Percentiles rank a stretch among this genome's conserved stretches.
Evolutionary conservation across 1,140 invertebrate species (phyloP).

Genomic region (Drosophila watanabei): DNA sequence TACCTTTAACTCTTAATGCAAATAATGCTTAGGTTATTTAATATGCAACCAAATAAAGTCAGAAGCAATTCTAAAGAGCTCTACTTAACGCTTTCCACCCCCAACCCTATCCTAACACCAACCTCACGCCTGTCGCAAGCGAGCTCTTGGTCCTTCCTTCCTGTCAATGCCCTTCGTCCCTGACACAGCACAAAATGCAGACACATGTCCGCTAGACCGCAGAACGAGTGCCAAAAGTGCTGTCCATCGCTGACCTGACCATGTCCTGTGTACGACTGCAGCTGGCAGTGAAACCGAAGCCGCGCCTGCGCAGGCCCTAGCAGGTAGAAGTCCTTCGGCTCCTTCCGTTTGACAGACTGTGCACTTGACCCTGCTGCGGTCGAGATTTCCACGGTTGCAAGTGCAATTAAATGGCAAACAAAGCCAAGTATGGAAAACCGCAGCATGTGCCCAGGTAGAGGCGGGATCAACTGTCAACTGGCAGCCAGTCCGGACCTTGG

Average conservation of each 20-base stretch:
- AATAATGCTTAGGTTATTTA: neutral
- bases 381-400: conserved; percentile 69
- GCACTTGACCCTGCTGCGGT: conserved; percentile 67
- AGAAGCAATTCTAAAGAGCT: neutral
- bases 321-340: conserved; percentile 40
- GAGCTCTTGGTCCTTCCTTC: neutral
- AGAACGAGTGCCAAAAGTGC: conserved; percentile 71
- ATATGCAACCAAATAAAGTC: neutral
- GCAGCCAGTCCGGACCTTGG: conserved; percentile 23
- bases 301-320: conserved; percentile 30
- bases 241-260: conserved; percentile 30
- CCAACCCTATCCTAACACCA: conserved; percentile 1
- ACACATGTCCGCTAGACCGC: conserved; percentile 65
- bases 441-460: conserved; percentile 72
- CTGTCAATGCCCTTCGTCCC: neutral
- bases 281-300: conserved; percentile 52
- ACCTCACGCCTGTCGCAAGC: conserved; percentile 43
- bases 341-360: conserved; percentile 26
- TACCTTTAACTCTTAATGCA: neutral
- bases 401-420: conserved; percentile 66
- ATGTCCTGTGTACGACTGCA: conserved; percentile 43
- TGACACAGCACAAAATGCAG: conserved; percentile 46
- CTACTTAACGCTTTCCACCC: conserved; percentile 8
- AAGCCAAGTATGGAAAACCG: conserved; percentile 48
- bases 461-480: conserved; percentile 52